These are phyloP conservation scores for Sanderia malayensis DNA, from an alignment of 30 jellyfish, hydroid and myxozoan species.

Conservation along the genomic window DNA sequence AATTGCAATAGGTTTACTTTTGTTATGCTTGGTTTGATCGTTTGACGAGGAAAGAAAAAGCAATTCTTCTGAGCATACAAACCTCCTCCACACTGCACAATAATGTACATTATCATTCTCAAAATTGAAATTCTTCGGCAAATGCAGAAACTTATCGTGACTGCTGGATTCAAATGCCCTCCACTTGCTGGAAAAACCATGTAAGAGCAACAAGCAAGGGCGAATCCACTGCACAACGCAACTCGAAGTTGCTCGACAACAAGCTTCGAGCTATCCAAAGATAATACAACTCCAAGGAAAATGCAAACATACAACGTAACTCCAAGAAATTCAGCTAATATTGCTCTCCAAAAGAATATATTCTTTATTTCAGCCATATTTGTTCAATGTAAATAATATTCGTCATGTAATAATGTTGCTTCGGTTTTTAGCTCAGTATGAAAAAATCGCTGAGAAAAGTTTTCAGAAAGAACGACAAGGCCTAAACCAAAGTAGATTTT, in stretches of 20 bases:
- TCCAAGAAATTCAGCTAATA: conserved; percentile 72
- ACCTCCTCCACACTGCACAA: conserved; percentile 78
- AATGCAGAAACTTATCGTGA: conserved; percentile 38
- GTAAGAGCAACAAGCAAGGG: conserved; percentile 45
- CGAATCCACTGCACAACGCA: conserved; percentile 57
- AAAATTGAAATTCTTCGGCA: conserved; percentile 36
- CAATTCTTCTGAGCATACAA: no score
- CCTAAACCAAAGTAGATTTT: neutral
- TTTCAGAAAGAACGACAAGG: neutral
- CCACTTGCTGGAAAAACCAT: conserved; percentile 58
- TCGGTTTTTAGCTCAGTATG: neutral
- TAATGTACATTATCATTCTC: conserved; percentile 24
- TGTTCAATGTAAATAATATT: neutral
- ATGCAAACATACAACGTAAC: conserved; percentile 22
- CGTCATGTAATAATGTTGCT: neutral
- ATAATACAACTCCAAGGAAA: conserved; percentile 39
- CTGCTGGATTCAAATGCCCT: conserved; percentile 71
- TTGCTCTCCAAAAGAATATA: conserved; percentile 67
- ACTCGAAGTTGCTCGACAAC: conserved; percentile 36
- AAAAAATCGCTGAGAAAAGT: neutral
- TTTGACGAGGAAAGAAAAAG: no score
- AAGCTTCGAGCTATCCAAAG: conserved; percentile 13
- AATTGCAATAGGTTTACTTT: no score
- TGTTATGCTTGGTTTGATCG: no score
- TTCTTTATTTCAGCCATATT: neutral